A percentile compares a stretch with the other conserved stretches of the same genome.
Conservation (phyloP, 2,113 vertebrate genomes). For the Bathybates hornii region DNA sequence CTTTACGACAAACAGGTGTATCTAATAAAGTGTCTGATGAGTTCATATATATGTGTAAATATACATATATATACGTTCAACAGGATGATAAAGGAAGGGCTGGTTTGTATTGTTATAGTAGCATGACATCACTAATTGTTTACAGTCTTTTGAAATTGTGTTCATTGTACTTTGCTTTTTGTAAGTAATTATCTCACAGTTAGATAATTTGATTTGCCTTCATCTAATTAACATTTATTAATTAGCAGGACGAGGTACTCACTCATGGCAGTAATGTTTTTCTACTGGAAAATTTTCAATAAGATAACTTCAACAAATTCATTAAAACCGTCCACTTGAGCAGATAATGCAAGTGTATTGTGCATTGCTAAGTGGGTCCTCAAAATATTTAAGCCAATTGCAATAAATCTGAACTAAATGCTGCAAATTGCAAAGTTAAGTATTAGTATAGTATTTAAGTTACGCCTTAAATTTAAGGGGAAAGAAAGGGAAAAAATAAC, state of each 20-base stretch:
- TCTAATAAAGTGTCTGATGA: not conserved
- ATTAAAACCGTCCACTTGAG: constrained; percentile 34
- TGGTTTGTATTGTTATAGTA: not conserved
- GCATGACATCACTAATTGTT: not conserved
- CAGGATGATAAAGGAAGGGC: not conserved
- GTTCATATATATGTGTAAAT: not conserved
- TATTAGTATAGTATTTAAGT: not conserved
- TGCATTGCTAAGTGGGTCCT: not conserved
- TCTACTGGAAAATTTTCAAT: constrained; percentile 35
- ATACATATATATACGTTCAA: not conserved
- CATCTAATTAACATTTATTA: constrained; percentile 32
- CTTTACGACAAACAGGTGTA: not conserved
- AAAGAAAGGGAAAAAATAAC: not conserved
- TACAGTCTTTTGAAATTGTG: not conserved
- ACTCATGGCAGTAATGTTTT: not conserved
- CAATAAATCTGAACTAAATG: not conserved
- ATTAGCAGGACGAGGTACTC: constrained; percentile 13
- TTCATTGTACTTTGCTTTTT: not conserved
- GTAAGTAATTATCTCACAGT: constrained; percentile 27
- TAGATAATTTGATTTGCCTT: constrained; percentile 29
- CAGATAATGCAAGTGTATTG: not conserved
- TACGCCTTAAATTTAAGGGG: not conserved
- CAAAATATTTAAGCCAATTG: constrained; percentile 14
- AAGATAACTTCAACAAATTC: constrained; percentile 54
- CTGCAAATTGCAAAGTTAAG: not conserved